Conservation (phyloP, 2,113 vertebrate genomes). For the Tragulus kanchil region DNA sequence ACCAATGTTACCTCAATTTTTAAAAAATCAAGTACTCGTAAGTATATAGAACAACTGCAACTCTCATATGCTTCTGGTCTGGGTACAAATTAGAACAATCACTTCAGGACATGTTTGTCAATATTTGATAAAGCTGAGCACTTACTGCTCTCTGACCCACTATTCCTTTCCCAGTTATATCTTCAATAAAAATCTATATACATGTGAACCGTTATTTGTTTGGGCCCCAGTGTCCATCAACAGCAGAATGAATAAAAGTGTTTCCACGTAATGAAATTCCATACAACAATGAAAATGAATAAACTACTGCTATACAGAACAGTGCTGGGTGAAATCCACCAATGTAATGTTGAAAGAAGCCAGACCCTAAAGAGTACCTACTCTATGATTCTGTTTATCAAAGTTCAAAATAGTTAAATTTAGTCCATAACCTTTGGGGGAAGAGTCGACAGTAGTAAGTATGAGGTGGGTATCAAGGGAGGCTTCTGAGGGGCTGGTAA, state of each 20-base stretch:
- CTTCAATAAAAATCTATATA: background rate
- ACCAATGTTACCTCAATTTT: background rate
- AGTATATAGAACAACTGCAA: background rate
- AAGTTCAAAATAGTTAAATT: constrained; percentile 1
- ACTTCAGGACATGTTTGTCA: background rate
- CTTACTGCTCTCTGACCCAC: background rate
- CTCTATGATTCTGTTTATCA: background rate
- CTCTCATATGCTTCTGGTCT: background rate
- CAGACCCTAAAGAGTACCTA: background rate
- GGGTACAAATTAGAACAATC: background rate
- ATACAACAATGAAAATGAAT: background rate
- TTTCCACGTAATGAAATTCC: background rate
- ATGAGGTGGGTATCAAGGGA: background rate
- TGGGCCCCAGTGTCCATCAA: background rate
- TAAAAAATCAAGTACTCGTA: background rate
- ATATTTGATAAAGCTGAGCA: background rate
- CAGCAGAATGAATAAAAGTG: background rate
- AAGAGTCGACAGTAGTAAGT: background rate
- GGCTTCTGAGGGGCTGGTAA: background rate
- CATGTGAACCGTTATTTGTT: background rate
- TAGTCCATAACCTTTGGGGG: background rate
- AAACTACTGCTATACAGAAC: background rate
- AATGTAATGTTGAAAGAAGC: background rate
- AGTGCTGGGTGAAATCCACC: background rate
- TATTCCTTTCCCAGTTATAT: constrained; percentile 1